Evolutionary conservation across 1,140 invertebrate genomes (phyloP), one percentile per base, ranked within the genome.

Genomic region (Drosophila sulfurigaster): DNA sequence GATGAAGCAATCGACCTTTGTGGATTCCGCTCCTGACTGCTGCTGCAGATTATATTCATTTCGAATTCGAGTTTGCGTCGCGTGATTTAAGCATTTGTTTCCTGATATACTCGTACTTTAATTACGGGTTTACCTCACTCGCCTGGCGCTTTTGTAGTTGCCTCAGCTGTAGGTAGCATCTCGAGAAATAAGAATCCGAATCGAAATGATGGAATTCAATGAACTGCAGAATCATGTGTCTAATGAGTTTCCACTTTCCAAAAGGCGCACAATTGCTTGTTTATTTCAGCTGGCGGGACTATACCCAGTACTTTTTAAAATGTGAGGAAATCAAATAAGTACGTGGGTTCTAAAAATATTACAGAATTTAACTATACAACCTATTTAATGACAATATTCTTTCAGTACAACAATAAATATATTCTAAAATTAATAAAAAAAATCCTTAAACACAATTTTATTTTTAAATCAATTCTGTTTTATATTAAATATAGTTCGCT

Each of bases 1-100:
- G 88, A 91, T 91, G 87, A 91, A 91, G 82, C 87, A 87, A 91
- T 87, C 87, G 85, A 70, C 71, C 77, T 78, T 75, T 68, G 59
- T 67, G 54, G 63, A 74, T 64, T 59, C 64, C 76, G 58, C 68
- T 82, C 13, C 49, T 63, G 60, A 38, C 74, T 30, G 25, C 62
- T 48, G 10, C 57, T 64, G 13, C n/a, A 46, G 52, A 66, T 71
- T 64, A 56, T 72, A 54, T 54, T 85, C 49, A 25, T 69, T 54
- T 74, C 62, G 35, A 38, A 38, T 38, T 38, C 35, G 59, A 58
- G 59, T 77, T 51, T 70, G 64, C 63, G 70, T 91, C 79, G 88
- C 88, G 88, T 91, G 88, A 91, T 91, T 91, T 89, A 81, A 91
- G 78, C 88, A 91, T 91, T 91, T 91, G 88, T 83, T 91, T 91